Base-by-base conservation (phyloP, 2,113 vertebrate genomes). In the Macquaria australasica region DNA sequence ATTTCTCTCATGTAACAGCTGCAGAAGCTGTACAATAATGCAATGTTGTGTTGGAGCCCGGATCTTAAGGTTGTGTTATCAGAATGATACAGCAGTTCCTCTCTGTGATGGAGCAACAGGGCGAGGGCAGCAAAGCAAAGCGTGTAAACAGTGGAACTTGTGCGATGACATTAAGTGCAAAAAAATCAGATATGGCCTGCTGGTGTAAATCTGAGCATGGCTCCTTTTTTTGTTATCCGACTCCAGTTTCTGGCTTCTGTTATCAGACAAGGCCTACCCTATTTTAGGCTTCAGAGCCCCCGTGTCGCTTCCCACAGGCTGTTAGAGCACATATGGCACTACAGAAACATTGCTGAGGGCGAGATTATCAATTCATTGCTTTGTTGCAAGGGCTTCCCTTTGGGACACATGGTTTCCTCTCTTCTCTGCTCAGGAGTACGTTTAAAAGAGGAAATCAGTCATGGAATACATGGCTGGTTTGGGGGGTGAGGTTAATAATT, bases 251-350 rank as follows among this genome's bases (percentile, higher is more conserved):
- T 73, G 77, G 48, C 59, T 90, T 76, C 23, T 78, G 62, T 83
- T 88, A 84, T 93, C 86, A 87, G 84, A 87, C 0, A 3, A 76
- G 83, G n/a, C 72, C 50, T 69, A 89, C 71, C 77, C 89, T 94
- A 93, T 91, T 94, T 92, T 88, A 83, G 76, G 84, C 86, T 90
- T 85, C 87, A 91, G 87, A 91, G 83, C 84, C 70, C 89, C 76
- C 71, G 14, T 86, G 85, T 84, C 25, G 31, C 73, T 85, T 82
- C 82, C 82, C 89, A 90, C 85, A 91, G 85, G 90, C 91, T 77
- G 83, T 76, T 78, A n/a, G 59, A 88, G 88, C 85, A 77, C 89
- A 93, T 87, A 90, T 91, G 89, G 85, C 60, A 48, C 68, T 53
- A 79, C 76, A 87, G 78, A 90, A 90, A 83, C 79, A 87, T 60